A percentile compares a stretch with the other conserved stretches of the same genome.
Conservation (phyloP, 2,797 vertebrate species). For the Phyllotis vaccarum region DNA sequence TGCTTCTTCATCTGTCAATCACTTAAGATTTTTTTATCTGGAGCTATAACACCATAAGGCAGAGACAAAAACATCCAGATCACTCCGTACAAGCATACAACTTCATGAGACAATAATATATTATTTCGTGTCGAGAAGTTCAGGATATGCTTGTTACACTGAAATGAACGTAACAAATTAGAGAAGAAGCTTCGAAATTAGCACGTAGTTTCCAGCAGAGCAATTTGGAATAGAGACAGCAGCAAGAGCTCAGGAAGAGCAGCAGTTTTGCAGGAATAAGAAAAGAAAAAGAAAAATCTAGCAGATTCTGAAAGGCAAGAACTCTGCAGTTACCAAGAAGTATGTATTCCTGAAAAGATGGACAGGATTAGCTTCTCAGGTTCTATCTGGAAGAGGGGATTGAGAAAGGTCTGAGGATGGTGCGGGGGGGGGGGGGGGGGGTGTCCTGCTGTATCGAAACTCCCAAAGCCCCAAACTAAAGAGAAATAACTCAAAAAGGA, state of each 20-base stretch:
- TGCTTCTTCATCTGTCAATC: not conserved
- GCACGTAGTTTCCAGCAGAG: not conserved
- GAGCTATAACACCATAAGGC: not conserved
- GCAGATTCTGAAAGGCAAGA: not conserved
- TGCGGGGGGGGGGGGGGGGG: not conserved
- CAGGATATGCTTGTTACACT: not conserved
- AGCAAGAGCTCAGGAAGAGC: not conserved
- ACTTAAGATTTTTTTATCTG: constrained; percentile 10
- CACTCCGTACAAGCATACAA: not conserved
- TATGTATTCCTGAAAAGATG: not conserved
- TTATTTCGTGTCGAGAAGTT: constrained; percentile 32
- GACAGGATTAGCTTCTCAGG: not conserved
- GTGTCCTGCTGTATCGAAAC: not conserved
- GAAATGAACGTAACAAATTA: constrained; percentile 17
- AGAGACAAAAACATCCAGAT: not conserved
- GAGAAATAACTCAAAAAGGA: constrained; percentile 25
- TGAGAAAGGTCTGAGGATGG: not conserved
- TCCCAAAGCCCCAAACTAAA: not conserved
- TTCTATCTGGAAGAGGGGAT: not conserved
- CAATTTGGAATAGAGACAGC: constrained; percentile 13
- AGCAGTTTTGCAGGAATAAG: not conserved
- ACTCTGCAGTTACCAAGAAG: not conserved
- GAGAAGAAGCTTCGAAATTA: constrained; percentile 36
- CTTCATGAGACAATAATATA: not conserved
- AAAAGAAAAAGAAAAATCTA: not conserved